These are phyloP conservation scores for Tachina lurida DNA, from an alignment of 2,888 invertebrate species.

Conservation along the genomic window DNA sequence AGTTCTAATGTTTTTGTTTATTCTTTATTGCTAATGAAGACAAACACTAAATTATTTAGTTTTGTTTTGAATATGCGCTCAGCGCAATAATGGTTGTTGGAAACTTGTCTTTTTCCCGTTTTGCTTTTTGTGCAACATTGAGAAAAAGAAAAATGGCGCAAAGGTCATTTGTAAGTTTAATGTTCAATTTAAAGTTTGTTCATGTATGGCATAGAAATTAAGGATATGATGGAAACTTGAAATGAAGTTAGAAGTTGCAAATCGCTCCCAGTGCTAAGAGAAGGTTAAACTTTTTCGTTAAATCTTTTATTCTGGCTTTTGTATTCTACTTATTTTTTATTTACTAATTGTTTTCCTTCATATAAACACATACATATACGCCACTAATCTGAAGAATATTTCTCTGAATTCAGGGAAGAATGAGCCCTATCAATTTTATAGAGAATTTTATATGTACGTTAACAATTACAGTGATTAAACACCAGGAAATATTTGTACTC, in stretches of 20 bases:
- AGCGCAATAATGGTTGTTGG: background rate
- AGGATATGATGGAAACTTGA: background rate
- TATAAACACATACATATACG: too few relatives aligned
- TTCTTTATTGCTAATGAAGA: slow-evolving; percentile 48
- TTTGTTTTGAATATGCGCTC: slow-evolving; percentile 40
- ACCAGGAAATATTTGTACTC: too few relatives aligned
- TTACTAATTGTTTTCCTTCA: too few relatives aligned
- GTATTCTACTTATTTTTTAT: too few relatives aligned
- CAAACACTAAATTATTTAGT: slow-evolving; percentile 51
- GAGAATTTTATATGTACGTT: too few relatives aligned
- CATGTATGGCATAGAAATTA: background rate
- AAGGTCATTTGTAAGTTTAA: slow-evolving; percentile 15
- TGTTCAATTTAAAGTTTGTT: background rate
- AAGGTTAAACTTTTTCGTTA: too few relatives aligned
- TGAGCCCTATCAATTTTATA: too few relatives aligned
- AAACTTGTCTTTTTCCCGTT: background rate
- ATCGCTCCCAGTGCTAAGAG: too few relatives aligned
- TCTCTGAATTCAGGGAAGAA: too few relatives aligned
- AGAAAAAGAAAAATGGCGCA: slow-evolving; percentile 3
- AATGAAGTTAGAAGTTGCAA: background rate
- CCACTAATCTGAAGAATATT: too few relatives aligned
- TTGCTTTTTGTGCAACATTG: slow-evolving; percentile 10
- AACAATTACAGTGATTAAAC: too few relatives aligned
- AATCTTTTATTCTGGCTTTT: too few relatives aligned
- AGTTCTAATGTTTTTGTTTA: slow-evolving; percentile 40